phyloP scores from a whole-genome alignment of 2,888 invertebrate genomes.

The Synanthedon tipuliformis region DNA sequence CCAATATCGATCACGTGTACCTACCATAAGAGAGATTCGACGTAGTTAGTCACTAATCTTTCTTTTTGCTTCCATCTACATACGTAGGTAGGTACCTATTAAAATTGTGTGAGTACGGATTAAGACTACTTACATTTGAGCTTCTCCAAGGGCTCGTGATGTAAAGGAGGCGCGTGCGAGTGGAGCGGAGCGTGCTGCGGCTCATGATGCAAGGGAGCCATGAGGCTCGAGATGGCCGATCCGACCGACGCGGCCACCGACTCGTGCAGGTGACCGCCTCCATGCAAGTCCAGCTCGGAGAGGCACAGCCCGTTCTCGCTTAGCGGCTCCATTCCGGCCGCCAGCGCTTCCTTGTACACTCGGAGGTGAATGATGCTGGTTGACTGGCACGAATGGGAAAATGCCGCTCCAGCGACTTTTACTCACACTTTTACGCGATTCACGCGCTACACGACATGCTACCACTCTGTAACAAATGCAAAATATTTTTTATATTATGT shows the following conservation, averaged over 20 bases:
- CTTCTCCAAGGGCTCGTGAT: conserved; percentile 81
- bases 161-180: conserved; percentile 72
- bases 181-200: conserved; percentile 70
- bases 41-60: too few relatives aligned
- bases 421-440: background rate
- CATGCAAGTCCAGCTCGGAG: conserved; percentile 75
- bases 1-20: too few relatives aligned
- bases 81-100: too few relatives aligned
- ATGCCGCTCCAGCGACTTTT: background rate
- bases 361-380: conserved; percentile 66
- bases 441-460: background rate
- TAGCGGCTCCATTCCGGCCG: conserved; percentile 77
- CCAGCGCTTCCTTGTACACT: conserved; percentile 71
- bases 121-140: conserved; percentile 76
- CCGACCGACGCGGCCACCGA: conserved; percentile 66
- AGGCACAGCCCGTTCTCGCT: conserved; percentile 79
- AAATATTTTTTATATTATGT: background rate
- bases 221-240: conserved; percentile 67
- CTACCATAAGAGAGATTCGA: too few relatives aligned
- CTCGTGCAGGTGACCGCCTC: conserved; percentile 62
- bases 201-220: conserved; percentile 67
- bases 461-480: background rate
- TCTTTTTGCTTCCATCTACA: too few relatives aligned
- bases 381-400: conserved; percentile 10
- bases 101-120: background rate